These are phyloP conservation scores for Toxonevra muliebris DNA, from an alignment of 2,888 invertebrate species.

Conservation along the genomic window DNA sequence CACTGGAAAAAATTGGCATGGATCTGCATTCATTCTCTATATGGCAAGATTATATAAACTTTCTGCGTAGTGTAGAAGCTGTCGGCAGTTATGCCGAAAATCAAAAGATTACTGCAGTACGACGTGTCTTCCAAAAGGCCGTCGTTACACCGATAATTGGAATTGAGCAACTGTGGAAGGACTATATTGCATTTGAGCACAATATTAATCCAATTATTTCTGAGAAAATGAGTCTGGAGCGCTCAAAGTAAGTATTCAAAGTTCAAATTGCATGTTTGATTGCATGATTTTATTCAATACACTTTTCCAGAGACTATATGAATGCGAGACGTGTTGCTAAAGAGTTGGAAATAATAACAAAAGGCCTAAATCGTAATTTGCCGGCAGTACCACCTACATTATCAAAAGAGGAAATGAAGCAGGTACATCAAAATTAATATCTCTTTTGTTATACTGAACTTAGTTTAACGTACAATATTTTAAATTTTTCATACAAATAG, in stretches of 20 bases:
- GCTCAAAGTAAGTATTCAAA: conserved; percentile 69
- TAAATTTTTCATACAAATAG: conserved; percentile 59
- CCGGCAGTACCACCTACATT: conserved; percentile 97
- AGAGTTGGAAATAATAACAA: conserved; percentile 92
- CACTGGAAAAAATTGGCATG: conserved; percentile 98
- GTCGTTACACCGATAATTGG: conserved; percentile 97
- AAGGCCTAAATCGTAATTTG: conserved; percentile 93
- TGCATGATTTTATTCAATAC: not conserved
- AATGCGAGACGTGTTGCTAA: conserved; percentile 96
- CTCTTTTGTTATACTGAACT: not conserved
- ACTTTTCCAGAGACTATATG: conserved; percentile 88
- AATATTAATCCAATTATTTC: conserved; percentile 82
- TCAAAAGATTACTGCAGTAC: conserved; percentile 97
- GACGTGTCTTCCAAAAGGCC: conserved; percentile 96
- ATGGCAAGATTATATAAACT: conserved; percentile 98
- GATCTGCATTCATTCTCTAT: conserved; percentile 96
- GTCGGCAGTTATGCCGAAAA: conserved; percentile 99
- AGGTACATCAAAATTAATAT: conserved; percentile 68
- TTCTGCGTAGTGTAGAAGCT: conserved; percentile 95
- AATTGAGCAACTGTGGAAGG: conserved; percentile 96
- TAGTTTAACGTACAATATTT: not conserved
- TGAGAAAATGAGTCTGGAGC: conserved; percentile 97
- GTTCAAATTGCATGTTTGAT: not conserved
- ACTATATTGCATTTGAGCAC: conserved; percentile 97
- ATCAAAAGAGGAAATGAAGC: conserved; percentile 89